Evolutionary conservation across 2,113 vertebrate genomes (phyloP).

Genomic region (Girardinichthys multiradiatus): DNA sequence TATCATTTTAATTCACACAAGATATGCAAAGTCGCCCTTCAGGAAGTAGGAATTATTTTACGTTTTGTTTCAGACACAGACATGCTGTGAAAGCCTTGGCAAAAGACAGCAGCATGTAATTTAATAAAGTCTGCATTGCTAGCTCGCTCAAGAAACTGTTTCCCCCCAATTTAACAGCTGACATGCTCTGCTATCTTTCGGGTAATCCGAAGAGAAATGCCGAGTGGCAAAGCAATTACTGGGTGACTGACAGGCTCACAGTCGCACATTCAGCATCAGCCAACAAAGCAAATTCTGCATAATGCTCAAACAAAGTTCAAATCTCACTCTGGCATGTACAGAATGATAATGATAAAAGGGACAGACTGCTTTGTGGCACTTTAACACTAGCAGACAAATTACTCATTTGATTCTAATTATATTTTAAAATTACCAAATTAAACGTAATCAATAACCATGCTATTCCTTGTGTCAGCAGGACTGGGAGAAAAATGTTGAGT

Average conservation of each 20-base stretch:
- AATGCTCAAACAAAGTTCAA: constrained; percentile 40
- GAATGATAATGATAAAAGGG: background rate
- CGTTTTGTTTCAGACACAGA: constrained; percentile 19
- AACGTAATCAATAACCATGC: background rate
- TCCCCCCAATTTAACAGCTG: constrained; percentile 51
- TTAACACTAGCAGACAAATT: background rate
- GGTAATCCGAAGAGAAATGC: constrained; percentile 39
- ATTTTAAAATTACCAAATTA: background rate
- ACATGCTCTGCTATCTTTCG: constrained; percentile 48
- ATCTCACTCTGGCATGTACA: background rate
- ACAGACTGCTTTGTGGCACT: background rate
- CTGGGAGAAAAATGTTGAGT: background rate
- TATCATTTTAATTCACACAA: constrained; percentile 22
- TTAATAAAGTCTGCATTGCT: constrained; percentile 42
- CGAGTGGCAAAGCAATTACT: constrained; percentile 56
- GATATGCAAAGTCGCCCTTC: constrained; percentile 43
- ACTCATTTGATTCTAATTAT: background rate
- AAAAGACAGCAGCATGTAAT: constrained; percentile 37
- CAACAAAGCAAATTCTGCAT: constrained; percentile 33
- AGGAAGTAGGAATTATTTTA: constrained; percentile 31
- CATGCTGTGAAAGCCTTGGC: constrained; percentile 31
- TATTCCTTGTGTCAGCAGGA: no score
- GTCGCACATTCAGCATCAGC: constrained; percentile 24
- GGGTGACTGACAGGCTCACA: constrained; percentile 42
- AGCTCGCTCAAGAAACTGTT: constrained; percentile 28